Base-by-base conservation (phyloP, 2,888 invertebrate species). In the Byasa hedistus region DNA sequence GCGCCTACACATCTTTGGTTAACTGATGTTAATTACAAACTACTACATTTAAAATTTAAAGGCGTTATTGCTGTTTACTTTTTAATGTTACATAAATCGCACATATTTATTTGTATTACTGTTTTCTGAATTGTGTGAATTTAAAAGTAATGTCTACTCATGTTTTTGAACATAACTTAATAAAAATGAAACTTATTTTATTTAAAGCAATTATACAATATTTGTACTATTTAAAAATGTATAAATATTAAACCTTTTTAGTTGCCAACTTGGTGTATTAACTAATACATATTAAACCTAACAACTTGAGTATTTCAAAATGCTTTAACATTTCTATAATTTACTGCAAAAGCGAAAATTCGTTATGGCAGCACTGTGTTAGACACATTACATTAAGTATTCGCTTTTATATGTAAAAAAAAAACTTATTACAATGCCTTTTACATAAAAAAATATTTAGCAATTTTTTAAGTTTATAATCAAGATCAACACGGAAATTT, bases 131-230 rank as follows among this genome's bases (percentile, higher is more conserved):
- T 44, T n/a, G 4, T 48, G 8, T 48, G 54, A 54, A 55, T 19
- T 55, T 55, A 17, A 55, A 24, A 55, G 55, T 17, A 55, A 23
- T 17, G 3, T n/a, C 5, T 4, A 48, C 19, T 44, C n/a, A n/a
- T 48, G n/a, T 19, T n/a, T 48, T 19, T 48, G n/a, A 48, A n/a
- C 0, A 48, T n/a, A 48, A 48, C 39, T 48, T n/a, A 48, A 19
- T 48, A 48, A 48, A 48, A 48, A 4, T 4, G 19, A 19, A 23
- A 56, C 56, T 27, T 3, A 27, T 4, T 56, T 27, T 19, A 27
- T 39, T 39, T 27, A 56, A 56, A 54, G 52, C 27, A 56, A 56
- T 19, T 56, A 56, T 27, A 59, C 8, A 24, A 23, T 24, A 19
- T 48, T 59, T 59, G 44, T 59, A 44, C 23, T 59, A 4, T 36